These are phyloP conservation scores for Acanthacorydalis orientalis DNA, from an alignment of 2,888 invertebrate genomes.

Conservation along the genomic window DNA sequence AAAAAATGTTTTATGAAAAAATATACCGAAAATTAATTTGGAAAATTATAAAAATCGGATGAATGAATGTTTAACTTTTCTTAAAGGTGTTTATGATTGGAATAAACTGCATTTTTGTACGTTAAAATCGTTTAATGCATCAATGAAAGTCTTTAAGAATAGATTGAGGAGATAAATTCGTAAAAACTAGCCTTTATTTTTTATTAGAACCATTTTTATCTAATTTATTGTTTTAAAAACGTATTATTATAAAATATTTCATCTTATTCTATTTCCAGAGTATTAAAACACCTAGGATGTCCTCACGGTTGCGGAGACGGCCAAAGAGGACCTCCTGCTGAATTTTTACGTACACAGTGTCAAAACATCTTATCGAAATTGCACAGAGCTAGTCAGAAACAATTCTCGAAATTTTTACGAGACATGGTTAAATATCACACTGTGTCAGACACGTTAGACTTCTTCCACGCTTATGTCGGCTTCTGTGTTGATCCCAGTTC, in stretches of 20 bases:
- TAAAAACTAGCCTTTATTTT: neutral
- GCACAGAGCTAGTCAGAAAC: conserved; percentile 45
- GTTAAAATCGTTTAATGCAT: too few species aligned
- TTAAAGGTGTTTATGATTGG: too few species aligned
- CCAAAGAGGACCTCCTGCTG: conserved; percentile 73
- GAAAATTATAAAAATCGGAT: too few species aligned
- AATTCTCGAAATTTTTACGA: conserved; percentile 47
- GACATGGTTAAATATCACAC: conserved; percentile 64
- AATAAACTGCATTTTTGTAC: too few species aligned
- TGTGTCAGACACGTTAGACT: conserved; percentile 73
- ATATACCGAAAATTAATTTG: too few species aligned
- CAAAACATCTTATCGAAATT: conserved; percentile 61
- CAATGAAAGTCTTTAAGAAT: neutral
- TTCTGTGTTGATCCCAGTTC: conserved; percentile 88
- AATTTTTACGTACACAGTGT: conserved; percentile 77
- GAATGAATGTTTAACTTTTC: too few species aligned
- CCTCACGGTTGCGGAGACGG: conserved; percentile 84
- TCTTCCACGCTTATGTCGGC: conserved; percentile 88
- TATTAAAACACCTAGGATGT: conserved; percentile 83
- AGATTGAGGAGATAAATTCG: neutral
- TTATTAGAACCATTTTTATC: neutral
- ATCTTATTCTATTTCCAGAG: conserved; percentile 31
- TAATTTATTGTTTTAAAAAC: neutral
- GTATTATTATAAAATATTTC: neutral
- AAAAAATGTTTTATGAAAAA: too few species aligned